Evolutionary conservation across 1,140 invertebrate species (phyloP), one percentile per base, ranked within the genome.

Genomic region (Drosophila littoralis): DNA sequence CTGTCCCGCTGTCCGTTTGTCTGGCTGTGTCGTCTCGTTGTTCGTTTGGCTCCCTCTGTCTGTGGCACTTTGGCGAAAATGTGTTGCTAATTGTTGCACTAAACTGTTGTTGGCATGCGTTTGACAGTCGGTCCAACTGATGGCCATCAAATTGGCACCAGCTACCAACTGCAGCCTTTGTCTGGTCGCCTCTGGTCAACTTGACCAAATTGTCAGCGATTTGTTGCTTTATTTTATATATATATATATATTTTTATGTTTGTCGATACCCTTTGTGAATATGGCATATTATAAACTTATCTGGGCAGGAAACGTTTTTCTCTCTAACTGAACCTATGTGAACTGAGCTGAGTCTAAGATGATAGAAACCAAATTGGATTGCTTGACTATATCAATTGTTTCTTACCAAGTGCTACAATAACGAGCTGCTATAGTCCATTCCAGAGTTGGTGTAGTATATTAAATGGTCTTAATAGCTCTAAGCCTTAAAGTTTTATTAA

Each of bases 51-150:
- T n/a, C 35, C 33, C 42, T 58, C 33, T 48, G 61, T 60, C 50
- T 67, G 65, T 79, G 77, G 80, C 80, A 79, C 80, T 83, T 77
- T 89, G 83, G 79, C 63, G 66, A 69, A 84, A 89, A 83, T 89
- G 80, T 80, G 84, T 89, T 79, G 80, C 84, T 89, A 89, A 89
- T 89, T 89, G 84, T 89, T 70, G 67, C 70, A 83, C 84, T 89
- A 89, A 89, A 89, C 84, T 89, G 83, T 88, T 88, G 83, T 88
- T 88, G 83, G 83, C 83, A 88, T 88, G 84, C 84, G 80, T 88
- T 89, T 89, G 84, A 89, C 83, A 83, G 79, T 83, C 80, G 63
- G 69, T 83, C 84, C 70, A 68, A 67, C 46, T 73, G 64, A 73
- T 75, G 71, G 65, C 60, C 75, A 78, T 75, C 72, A 75, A 78